Percentiles rank a stretch among this genome's conserved stretches.
Evolutionary conservation across 2,888 invertebrate species (phyloP).

Genomic region (Drosophila heteroneura): DNA sequence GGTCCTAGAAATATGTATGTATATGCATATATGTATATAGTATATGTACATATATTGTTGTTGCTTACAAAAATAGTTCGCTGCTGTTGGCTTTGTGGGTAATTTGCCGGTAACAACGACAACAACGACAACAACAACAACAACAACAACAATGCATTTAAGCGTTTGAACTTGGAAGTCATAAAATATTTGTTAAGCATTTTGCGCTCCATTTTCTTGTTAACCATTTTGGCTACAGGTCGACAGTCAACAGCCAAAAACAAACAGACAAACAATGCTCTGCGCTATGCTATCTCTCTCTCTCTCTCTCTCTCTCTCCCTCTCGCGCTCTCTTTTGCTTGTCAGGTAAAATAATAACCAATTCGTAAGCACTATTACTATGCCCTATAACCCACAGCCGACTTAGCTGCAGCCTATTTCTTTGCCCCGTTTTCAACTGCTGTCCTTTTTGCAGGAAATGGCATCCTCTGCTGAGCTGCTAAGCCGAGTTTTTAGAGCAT

Average conservation of each 20-base stretch:
- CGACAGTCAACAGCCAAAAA: slow-evolving; percentile 61
- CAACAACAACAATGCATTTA: slow-evolving; percentile 53
- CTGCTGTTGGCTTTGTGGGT: slow-evolving; percentile 63
- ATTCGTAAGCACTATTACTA: slow-evolving; percentile 75
- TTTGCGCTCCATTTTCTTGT: slow-evolving; percentile 76
- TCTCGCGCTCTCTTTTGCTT: not conserved
- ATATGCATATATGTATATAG: not conserved
- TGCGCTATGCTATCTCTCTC: not conserved
- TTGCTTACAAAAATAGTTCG: slow-evolving; percentile 49
- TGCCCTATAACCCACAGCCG: slow-evolving; percentile 42
- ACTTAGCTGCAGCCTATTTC: slow-evolving; percentile 6
- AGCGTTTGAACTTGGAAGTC: slow-evolving; percentile 77
- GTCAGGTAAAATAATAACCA: slow-evolving; percentile 65
- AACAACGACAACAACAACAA: slow-evolving; percentile 35
- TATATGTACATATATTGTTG: slow-evolving; percentile 14
- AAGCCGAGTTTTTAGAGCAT: slow-evolving; percentile 32
- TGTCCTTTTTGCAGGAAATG: not conserved
- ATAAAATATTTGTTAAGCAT: slow-evolving; percentile 80
- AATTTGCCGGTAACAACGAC: slow-evolving; percentile 69
- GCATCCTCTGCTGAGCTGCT: not conserved
- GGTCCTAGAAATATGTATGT: not conserved
- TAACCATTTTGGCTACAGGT: slow-evolving; percentile 71
- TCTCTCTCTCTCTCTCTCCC: not conserved
- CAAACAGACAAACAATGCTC: slow-evolving; percentile 43
- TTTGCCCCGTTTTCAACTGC: slow-evolving; percentile 2